Evolutionary conservation across 1,140 invertebrate species (phyloP), one percentile per base, ranked within the genome.

Genomic region (Hycleus phaleratus): DNA sequence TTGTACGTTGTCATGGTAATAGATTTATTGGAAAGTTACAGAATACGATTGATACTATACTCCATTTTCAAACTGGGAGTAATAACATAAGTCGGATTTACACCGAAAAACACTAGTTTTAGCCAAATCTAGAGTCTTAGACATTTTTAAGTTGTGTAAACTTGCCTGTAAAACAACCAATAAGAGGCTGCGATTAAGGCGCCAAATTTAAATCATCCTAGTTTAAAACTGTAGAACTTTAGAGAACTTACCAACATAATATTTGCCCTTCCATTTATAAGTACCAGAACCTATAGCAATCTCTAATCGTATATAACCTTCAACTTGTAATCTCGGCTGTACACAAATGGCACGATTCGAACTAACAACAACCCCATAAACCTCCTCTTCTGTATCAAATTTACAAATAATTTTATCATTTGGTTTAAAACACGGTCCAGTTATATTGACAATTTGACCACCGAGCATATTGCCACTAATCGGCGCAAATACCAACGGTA

Each of bases 391-490:
- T 1, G 74, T 74, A 65, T 93, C 89, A 66, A 93, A 93, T 58
- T 85, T 82, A 67, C 92, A 95, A 39, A 79, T 84, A 10, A 96
- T 82, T 61, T 88, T 84, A 11, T 81, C 80, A 0, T 79, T 79
- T 47, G 82, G 77, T 62, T 81, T 78, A 65, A 94, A 92, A 73
- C 94, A 97, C 7, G 94, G 94, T 0, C 94, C 94, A 0, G 93
- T 96, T 26, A 97, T 91, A 69, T 97, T 96, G 3, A 97, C 91
- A 45, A 95, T 83, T 0, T 91, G 94, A 7, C 93, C 93, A 3
- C 93, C 93, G 46, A 97, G 75, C 94, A 97, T 97, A 72, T 93
- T 93, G 11, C 93, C 93, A 71, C 89, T 93, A 73, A 95, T 90
- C 0, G 94, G 92, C 0, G 93, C 91, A 69, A 96, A 94, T 49